Evolutionary conservation across 2,888 invertebrate genomes (phyloP), one percentile per base, ranked within the genome.

Genomic region (Trachelus troglodyta): DNA sequence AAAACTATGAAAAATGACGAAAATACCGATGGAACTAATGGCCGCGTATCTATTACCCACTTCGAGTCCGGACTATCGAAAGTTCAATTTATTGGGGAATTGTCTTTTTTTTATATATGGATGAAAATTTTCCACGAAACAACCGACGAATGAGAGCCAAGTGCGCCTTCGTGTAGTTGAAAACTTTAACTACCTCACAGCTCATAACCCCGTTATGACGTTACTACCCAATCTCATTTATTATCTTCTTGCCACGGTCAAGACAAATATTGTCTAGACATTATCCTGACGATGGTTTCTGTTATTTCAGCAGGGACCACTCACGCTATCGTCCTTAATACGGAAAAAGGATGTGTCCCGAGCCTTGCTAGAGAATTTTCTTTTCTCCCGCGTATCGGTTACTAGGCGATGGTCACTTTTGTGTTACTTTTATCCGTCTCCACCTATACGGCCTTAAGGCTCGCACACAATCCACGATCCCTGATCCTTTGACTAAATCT

Each of bases 171-270:
- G 71, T 34, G 71, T 83, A 87, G 86, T 86, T 86, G 87, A 88
- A 89, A 89, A 89, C 84, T 89, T 89, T 89, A 89, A 90, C 89
- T 89, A 89, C 88, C 89, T 89, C 87, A 89, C 89, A 89, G 88
- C 86, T 87, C 89, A 90, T 90, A 90, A 89, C 89, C 86, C 88
- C 86, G 87, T 89, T 89, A 89, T 88, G 88, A 88, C 86, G 86
- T 85, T 81, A 85, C 85, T 83, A 81, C 76, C 40, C 76, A 77
- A 75, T 35, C 69, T 83, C 87, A 84, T 87, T 89, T 87, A 89
- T 89, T 89, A 90, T 89, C 89, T 89, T 87, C 87, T 86, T 87
- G 79, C 82, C 81, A 78, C 81, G 86, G 84, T 86, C 87, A 87
- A 87, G 87, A 87, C 86, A 89, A 89, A 89, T 87, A 89, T 89